Percentiles rank a stretch among this genome's conserved stretches.
Evolutionary conservation across 2,113 vertebrate species (phyloP).

Genomic region (Cettia cetti): DNA sequence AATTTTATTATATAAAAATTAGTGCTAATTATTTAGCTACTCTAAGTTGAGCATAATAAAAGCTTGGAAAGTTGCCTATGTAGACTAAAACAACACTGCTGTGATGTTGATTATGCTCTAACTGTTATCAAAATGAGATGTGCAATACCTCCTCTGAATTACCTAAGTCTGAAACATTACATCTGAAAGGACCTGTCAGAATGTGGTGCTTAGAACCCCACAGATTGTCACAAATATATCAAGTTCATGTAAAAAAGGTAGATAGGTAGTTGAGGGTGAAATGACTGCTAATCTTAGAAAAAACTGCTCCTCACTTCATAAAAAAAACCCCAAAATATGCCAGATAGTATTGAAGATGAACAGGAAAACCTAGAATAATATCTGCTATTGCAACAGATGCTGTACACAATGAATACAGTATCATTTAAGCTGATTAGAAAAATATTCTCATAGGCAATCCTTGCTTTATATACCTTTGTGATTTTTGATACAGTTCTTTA

Average conservation of each 20-base stretch:
- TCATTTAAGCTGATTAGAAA: conserved; percentile 23
- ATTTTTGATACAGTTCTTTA: conserved; percentile 40
- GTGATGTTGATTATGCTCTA: background rate
- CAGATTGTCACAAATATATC: background rate
- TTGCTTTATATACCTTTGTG: background rate
- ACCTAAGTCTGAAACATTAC: background rate
- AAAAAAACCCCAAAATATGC: background rate
- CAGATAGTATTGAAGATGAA: background rate
- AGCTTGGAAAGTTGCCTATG: background rate
- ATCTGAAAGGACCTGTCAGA: background rate
- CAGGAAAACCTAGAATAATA: background rate
- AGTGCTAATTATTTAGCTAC: background rate
- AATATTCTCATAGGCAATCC: conserved; percentile 1
- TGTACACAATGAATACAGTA: background rate
- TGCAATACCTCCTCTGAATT: background rate
- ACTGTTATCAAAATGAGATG: background rate
- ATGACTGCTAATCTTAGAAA: background rate
- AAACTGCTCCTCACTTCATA: background rate
- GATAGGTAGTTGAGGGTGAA: background rate
- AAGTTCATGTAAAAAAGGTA: background rate
- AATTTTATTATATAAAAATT: background rate
- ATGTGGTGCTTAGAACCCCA: background rate
- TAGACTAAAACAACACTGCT: background rate
- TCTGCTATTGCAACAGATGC: background rate
- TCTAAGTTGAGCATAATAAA: background rate